Evolutionary conservation across 2,888 invertebrate species (phyloP).

Genomic region (Gerris lacustris): DNA sequence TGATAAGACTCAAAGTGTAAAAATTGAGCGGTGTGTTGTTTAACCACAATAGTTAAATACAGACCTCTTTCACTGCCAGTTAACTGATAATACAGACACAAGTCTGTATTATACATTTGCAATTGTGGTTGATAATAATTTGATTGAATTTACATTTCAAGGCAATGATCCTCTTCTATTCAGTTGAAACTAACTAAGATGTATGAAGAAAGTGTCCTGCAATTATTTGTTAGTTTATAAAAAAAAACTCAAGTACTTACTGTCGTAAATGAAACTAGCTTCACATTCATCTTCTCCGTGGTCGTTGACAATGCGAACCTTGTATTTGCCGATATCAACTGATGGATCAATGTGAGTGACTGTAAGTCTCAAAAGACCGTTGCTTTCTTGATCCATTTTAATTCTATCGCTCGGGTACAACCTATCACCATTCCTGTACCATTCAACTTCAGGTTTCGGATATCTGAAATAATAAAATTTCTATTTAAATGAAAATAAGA

Average conservation of each 20-base stretch:
- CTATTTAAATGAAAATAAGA: too few species aligned
- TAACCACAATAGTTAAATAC: too few species aligned
- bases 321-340: slow-evolving; percentile 73
- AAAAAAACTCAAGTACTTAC: slow-evolving; percentile 41
- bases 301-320: slow-evolving; percentile 67
- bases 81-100: too few species aligned
- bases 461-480: slow-evolving; percentile 33
- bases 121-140: too few species aligned
- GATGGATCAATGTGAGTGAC: slow-evolving; percentile 60
- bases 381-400: slow-evolving; percentile 67
- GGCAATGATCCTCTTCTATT: too few species aligned
- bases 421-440: slow-evolving; percentile 68
- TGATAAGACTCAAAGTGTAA: neutral
- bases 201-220: too few species aligned
- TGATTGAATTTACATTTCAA: too few species aligned
- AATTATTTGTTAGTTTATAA: too few species aligned
- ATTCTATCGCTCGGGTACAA: slow-evolving; percentile 72
- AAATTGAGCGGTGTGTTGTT: neutral
- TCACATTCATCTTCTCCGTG: slow-evolving; percentile 71
- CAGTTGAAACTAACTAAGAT: too few species aligned
- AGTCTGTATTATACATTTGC: too few species aligned
- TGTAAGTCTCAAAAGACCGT: slow-evolving; percentile 67
- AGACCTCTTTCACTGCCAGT: too few species aligned
- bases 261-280: slow-evolving; percentile 67
- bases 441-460: slow-evolving; percentile 78